Percentiles rank a stretch among this genome's conserved stretches.
phyloP scores from a whole-genome alignment of 1,140 invertebrate species.

The Bombus fervidus region DNA sequence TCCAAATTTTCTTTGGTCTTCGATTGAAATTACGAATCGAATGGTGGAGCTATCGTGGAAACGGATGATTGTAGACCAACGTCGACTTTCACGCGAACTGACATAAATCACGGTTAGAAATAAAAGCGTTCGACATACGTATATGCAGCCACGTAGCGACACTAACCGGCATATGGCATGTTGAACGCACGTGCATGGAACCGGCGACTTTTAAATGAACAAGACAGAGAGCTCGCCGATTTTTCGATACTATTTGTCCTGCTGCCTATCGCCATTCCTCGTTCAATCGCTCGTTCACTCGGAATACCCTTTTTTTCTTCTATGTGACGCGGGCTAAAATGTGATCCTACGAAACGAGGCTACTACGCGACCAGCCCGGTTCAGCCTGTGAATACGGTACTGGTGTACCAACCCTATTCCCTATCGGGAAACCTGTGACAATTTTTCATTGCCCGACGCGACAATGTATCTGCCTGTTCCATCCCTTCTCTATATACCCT shows the following conservation, averaged over 20 bases:
- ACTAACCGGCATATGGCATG: not conserved
- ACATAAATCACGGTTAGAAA: constrained; percentile 62
- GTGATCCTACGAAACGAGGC: constrained; percentile 30
- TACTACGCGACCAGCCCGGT: constrained; percentile 20
- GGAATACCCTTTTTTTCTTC: constrained; percentile 23
- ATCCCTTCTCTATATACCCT: not conserved
- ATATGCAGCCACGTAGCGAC: not conserved
- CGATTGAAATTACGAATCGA: not conserved
- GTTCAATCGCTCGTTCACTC: constrained; percentile 34
- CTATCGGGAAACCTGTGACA: constrained; percentile 67
- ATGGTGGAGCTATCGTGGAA: not conserved
- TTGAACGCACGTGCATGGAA: constrained; percentile 31
- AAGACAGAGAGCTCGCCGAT: constrained; percentile 51
- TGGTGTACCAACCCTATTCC: constrained; percentile 58
- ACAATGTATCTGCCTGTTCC: constrained; percentile 65
- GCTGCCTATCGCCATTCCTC: constrained; percentile 10
- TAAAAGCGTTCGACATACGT: not conserved
- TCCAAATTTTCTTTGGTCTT: not conserved
- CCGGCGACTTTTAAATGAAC: constrained; percentile 48
- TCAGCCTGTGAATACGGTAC: not conserved
- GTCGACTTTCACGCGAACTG: constrained; percentile 14
- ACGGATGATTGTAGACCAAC: not conserved
- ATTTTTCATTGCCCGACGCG: constrained; percentile 71
- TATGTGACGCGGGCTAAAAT: not conserved
- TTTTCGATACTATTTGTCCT: constrained; percentile 62